These are phyloP conservation scores for Anguilla anguilla DNA, from an alignment of 2,797 vertebrate genomes.

Conservation along the genomic window DNA sequence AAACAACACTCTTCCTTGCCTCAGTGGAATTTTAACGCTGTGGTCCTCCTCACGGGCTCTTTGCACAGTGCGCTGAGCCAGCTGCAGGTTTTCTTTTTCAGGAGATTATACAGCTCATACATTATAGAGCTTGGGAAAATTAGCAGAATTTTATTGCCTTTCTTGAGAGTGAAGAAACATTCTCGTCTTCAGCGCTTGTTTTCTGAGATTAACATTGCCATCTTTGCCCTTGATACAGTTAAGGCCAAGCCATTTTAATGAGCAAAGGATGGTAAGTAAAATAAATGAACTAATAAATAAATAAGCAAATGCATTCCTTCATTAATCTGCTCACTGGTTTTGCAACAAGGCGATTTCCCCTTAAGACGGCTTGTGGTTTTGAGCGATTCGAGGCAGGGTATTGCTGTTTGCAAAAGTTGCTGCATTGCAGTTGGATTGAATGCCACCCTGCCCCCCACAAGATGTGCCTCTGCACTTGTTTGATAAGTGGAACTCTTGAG, in stretches of 20 bases:
- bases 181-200: background rate
- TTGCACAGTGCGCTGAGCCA: background rate
- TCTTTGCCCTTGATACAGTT: background rate
- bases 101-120: background rate
- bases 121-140: background rate
- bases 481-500: slow-evolving; percentile 2
- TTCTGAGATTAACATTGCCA: background rate
- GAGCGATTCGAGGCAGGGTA: background rate
- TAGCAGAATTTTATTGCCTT: background rate
- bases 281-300: background rate
- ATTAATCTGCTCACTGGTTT: background rate
- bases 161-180: background rate
- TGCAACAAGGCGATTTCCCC: background rate
- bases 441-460: background rate
- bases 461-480: background rate
- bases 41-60: background rate
- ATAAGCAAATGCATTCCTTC: background rate
- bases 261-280: background rate
- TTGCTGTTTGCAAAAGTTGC: background rate
- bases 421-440: background rate
- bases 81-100: background rate
- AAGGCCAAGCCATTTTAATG: background rate
- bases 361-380: background rate
- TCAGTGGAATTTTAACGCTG: background rate
- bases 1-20: background rate